Base-by-base conservation (phyloP, 1,140 invertebrate species). In the Babylonia areolata region DNA sequence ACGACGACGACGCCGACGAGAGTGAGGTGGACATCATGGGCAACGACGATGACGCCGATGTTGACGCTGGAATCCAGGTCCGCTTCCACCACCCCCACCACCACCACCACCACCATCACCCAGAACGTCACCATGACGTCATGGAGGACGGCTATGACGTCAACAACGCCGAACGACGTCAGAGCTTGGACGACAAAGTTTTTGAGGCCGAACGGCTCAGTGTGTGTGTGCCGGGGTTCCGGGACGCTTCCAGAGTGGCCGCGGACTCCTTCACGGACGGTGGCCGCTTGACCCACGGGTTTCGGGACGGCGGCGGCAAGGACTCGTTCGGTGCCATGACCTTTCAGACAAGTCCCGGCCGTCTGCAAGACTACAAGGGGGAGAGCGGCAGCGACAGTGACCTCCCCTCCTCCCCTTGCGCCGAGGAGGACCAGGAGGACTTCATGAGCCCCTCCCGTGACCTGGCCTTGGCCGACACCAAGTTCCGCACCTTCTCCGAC, bases 1-100 rank as follows among this genome's bases (percentile, higher is more conserved):
- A 89, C 91, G 98, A 99, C 0, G 99, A 99, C 94, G 99, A 99
- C 92, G 98, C 98, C 0, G 98, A 98, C 0, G 46, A 51, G 23
- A 78, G 46, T n/a, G 85, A 37, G 40, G 79, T 58, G 46, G 82
- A 58, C 54, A 81, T 42, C 23, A 33, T 64, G 35, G 82, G 75
- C 69, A 77, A 82, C 20, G 79, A 84, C 40, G 83, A 82, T 17
- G 58, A 81, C 17, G 46, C 54, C n/a, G 79, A 81, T 6, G 33
- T 40, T 5, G 71, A 33, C 35, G 71, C 71, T 28, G 71, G 37
- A 40, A 77, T 28, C 20, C 33, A 77, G 11, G 75, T 77, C 37
- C 75, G 75, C 31, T 77, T 77, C 35, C 75, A 73, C 31, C 31
- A 75, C 20, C 71, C 6, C 35, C n/a, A 75, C 33, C 71, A 3